Base-by-base conservation (phyloP, 2,888 invertebrate species). In the Noctua janthina region DNA sequence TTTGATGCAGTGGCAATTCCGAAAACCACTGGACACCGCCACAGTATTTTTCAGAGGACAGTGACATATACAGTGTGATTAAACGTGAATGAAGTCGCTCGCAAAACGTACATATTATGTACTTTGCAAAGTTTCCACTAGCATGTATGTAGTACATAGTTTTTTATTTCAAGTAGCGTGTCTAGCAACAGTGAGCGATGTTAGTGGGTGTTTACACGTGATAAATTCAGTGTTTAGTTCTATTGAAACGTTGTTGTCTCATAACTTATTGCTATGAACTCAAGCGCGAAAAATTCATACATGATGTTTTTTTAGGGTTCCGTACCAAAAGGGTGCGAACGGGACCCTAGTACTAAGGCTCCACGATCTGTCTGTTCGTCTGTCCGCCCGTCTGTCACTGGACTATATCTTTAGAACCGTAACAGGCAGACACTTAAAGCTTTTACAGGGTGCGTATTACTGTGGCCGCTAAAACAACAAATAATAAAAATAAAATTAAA, bases 91-190 rank as follows among this genome's bases (percentile, higher is more conserved):
- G 46, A 11, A 82, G 15, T 64, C 29, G 3, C 23, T 78, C 20
- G 49, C 11, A 66, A 39, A 3, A 7, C 23, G 23, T 17, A 59
- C 17, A 1, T 23, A 13, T 23, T 43, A 8, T 56, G 15, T 59
- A 51, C 69, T 51, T 69, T 46, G 35, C 64, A 49, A 51, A n/a
- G 29, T 49, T 51, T n/a, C 20, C 23, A n/a, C 39, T 35, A 43
- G 15, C 51, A 17, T 70, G n/a, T 46, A 54, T 56, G n/a, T 13
- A 59, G 13, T 35, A 62, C 29, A 56, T 68, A 46, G n/a, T 68
- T n/a, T 59, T n/a, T 51, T 68, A 23, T 51, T 83, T 77, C 64
- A 78, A 78, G 43, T 78, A 71, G 75, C 87, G 75, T 85, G 79
- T 71, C 79, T 49, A 64, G 39, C 43, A 46, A 70, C 67, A 67